Base-by-base conservation (phyloP, 64 coral and sea anemone genomes). In the Trachythela sp. region DNA sequence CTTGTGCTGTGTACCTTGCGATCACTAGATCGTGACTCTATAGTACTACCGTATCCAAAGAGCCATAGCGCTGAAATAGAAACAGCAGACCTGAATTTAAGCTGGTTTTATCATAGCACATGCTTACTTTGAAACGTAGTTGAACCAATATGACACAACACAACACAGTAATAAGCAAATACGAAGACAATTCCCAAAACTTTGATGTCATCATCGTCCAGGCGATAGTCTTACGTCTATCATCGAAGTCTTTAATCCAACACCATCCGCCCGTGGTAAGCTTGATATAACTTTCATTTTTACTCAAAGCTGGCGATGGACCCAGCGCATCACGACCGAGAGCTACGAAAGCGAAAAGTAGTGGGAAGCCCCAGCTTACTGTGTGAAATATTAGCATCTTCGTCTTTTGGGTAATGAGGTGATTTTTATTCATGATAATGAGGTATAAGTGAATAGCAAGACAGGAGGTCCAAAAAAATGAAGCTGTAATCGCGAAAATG, bases 391-490 rank as follows among this genome's bases (percentile, higher is more conserved):
- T 30, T 20, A 20, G 24, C 33, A 80, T 80, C 75, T 37, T 80
- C 10, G 13, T 2, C 4, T 8, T 80, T 30, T 17, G 30, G 15
- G 27, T 36, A 29, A 39, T 39, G 30, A 39, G 13, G 10, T 35
- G 33, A 14, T 39, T 39, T 37, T 80, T 35, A 15, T 80, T 35
- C 37, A 30, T 80, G 8, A 80, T 80, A 38, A 80, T 39, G 20
- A 80, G 75, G 37, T 37, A 80, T 35, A 80, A 39, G 35, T 80
- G 75, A 38, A 80, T 80, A 8, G 75, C 20, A 15, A 80, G 37
- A 35, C 33, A 34, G 9, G 75, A 80, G 31, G 75, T 80, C 75
- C 75, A 80, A 29, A 80, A 80, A 38, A 80, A 80, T 80, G 75
- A 80, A 8, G 75, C 30, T 2, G 75, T 80, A 3, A 36, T 17